These are phyloP conservation scores for Speoplatyrhinus poulsoni DNA, from an alignment of 2,113 vertebrate genomes.

Conservation along the genomic window DNA sequence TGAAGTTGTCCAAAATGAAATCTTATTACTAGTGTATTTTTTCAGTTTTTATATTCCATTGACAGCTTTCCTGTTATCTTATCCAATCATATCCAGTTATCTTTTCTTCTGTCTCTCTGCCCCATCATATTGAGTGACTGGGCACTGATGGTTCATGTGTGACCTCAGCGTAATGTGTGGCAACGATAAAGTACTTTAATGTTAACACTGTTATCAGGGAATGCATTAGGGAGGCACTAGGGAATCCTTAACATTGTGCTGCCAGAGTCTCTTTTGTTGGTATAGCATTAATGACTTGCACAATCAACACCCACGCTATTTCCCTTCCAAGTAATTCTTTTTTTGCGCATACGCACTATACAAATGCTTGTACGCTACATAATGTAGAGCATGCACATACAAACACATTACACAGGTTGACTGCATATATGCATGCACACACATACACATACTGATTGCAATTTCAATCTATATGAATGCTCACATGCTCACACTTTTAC, in stretches of 20 bases:
- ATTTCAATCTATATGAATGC: conserved; percentile 5
- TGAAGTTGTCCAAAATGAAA: no score
- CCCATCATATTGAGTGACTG: conserved; percentile 59
- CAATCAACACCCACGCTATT: conserved; percentile 7
- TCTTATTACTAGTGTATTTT: neutral
- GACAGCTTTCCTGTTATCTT: conserved; percentile 15
- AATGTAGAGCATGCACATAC: neutral
- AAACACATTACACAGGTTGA: neutral
- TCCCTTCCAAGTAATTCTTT: neutral
- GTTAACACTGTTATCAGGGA: conserved; percentile 70
- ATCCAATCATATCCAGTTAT: conserved; percentile 13
- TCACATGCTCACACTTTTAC: neutral
- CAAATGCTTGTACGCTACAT: neutral
- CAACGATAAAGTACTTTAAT: conserved; percentile 65
- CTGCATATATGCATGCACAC: conserved; percentile 19
- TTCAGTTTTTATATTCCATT: neutral
- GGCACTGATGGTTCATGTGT: conserved; percentile 56
- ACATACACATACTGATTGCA: conserved; percentile 21
- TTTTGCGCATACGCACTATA: no score
- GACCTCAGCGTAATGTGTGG: conserved; percentile 58
- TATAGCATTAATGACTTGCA: conserved; percentile 62
- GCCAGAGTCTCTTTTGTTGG: conserved; percentile 43
- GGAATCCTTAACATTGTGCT: conserved; percentile 44
- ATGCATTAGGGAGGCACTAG: conserved; percentile 67
- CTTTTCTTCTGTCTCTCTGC: conserved; percentile 37